These are phyloP conservation scores for Zootoca vivipara DNA, from an alignment of 2,113 vertebrate genomes.

Conservation along the genomic window DNA sequence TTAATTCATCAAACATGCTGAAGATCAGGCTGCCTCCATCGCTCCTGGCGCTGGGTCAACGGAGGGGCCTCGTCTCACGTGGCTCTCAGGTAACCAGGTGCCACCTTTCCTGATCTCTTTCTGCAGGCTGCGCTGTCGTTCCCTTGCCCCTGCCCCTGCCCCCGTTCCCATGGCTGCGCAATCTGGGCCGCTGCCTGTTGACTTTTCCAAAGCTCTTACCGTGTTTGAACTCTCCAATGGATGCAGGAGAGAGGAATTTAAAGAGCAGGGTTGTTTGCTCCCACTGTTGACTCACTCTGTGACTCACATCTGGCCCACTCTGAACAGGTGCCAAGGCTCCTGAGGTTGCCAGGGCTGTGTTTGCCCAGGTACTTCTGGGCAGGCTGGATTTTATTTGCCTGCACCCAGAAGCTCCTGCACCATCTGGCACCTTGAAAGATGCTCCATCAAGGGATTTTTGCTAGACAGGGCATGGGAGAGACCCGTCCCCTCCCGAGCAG, in stretches of 20 bases:
- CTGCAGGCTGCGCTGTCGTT: not conserved
- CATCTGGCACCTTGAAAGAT: not conserved
- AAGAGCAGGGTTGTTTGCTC: constrained; percentile 25
- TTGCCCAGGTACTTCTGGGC: constrained; percentile 11
- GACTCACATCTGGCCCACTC: constrained; percentile 24
- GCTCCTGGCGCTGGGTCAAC: not conserved
- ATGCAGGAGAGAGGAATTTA: not conserved
- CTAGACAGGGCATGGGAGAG: not conserved
- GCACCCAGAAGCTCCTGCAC: not conserved
- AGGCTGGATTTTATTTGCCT: not conserved
- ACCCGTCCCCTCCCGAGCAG: not conserved
- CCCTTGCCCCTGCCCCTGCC: not conserved
- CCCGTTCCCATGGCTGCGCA: constrained; percentile 16
- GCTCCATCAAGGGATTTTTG: not conserved
- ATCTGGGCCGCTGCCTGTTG: constrained; percentile 4
- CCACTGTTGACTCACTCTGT: constrained; percentile 14
- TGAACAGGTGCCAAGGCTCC: constrained; percentile 12
- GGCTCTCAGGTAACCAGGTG: not conserved
- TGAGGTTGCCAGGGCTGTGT: constrained; percentile 1
- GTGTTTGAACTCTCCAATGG: constrained; percentile 27
- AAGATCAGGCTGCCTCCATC: not conserved
- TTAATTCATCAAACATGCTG: not conserved
- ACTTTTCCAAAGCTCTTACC: constrained; percentile 20
- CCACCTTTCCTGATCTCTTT: not conserved
- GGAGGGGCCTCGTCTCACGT: not conserved